Percentiles rank a stretch among this genome's conserved stretches.
Evolutionary conservation across 2,113 vertebrate species (phyloP).

Genomic region (Scortum barcoo): DNA sequence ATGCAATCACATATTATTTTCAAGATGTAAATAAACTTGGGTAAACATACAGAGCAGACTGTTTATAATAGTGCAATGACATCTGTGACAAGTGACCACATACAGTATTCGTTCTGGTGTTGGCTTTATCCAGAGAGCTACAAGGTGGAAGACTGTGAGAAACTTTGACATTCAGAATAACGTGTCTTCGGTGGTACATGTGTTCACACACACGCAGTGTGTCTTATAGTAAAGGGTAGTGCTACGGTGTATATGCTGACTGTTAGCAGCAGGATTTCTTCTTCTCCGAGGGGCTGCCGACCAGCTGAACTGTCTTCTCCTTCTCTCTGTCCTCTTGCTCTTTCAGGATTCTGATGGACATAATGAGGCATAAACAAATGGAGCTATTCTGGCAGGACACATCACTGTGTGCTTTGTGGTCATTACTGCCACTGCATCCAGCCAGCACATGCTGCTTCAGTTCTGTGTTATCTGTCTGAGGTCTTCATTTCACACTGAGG

Average conservation of each 20-base stretch:
- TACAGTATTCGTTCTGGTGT: not conserved
- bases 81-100: not conserved
- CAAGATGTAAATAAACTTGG: not conserved
- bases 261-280: constrained; percentile 89
- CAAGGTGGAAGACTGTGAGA: constrained; percentile 19
- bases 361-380: not conserved
- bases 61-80: constrained; percentile 31
- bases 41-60: not conserved
- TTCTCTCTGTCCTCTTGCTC: constrained; percentile 90
- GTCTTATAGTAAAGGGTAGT: constrained; percentile 35
- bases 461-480: not conserved
- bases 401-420: not conserved
- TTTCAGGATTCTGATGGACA: constrained; percentile 86
- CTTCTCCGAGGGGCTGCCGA: constrained; percentile 71
- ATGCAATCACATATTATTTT: not conserved
- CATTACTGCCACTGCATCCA: not conserved
- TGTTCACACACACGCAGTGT: not conserved
- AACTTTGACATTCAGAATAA: constrained; percentile 3
- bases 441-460: not conserved
- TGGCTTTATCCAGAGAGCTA: not conserved
- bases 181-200: constrained; percentile 3
- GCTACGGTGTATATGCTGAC: constrained; percentile 1
- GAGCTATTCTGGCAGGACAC: not conserved
- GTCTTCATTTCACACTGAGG: not conserved
- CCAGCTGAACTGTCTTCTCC: constrained; percentile 87